Evolutionary conservation across 1,140 invertebrate genomes (phyloP).

Genomic region (Apis laboriosa): DNA sequence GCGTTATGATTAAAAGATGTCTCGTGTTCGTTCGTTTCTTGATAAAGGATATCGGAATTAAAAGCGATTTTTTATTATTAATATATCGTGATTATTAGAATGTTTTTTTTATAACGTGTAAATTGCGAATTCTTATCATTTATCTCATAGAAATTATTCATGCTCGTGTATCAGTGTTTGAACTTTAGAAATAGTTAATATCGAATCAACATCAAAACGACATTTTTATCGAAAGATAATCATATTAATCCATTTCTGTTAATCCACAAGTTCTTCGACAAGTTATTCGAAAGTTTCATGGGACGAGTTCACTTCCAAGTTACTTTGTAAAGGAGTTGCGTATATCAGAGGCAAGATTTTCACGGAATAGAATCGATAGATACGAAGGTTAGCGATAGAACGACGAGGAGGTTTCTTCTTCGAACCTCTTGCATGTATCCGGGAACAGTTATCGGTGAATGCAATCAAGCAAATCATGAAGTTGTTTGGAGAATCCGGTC

Average conservation of each 20-base stretch:
- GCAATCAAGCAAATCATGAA: slow-evolving; percentile 78
- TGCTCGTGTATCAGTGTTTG: too few relatives aligned
- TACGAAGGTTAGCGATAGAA: slow-evolving; percentile 34
- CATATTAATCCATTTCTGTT: background rate
- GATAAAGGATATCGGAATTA: too few relatives aligned
- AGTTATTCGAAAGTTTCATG: background rate
- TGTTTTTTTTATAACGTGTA: too few relatives aligned
- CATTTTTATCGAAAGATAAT: too few relatives aligned
- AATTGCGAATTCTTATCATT: too few relatives aligned
- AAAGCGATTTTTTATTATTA: too few relatives aligned
- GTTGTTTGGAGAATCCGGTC: slow-evolving; percentile 69
- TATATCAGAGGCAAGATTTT: slow-evolving; percentile 1
- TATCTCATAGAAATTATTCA: too few relatives aligned
- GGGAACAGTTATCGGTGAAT: slow-evolving; percentile 63
- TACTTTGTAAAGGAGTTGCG: background rate
- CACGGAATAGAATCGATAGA: slow-evolving; percentile 8
- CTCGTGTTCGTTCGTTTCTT: too few relatives aligned
- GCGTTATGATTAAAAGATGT: too few relatives aligned
- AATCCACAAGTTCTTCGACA: background rate
- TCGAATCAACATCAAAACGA: too few relatives aligned
- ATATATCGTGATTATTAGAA: too few relatives aligned
- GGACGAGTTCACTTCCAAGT: background rate
- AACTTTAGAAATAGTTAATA: too few relatives aligned
- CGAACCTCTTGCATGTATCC: slow-evolving; percentile 61
- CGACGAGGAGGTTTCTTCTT: slow-evolving; percentile 31